Evolutionary conservation across 2,113 vertebrate species (phyloP), one percentile per base, ranked within the genome.

Genomic region (Phalacrocorax pelagicus): DNA sequence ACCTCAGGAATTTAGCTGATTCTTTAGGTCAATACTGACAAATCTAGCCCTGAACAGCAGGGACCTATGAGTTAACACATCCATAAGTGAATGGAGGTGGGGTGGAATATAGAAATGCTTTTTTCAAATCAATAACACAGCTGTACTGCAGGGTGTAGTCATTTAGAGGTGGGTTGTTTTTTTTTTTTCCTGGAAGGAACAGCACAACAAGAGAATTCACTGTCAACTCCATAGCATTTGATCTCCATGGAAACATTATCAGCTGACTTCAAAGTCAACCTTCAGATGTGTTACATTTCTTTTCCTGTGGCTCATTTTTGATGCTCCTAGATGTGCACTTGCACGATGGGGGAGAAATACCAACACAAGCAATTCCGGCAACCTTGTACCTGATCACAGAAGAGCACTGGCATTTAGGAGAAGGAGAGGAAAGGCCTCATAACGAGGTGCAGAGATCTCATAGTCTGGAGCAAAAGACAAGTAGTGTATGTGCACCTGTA

Each of bases 181-280:
- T 38, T 54, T 62, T 57, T 17, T 9, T 22, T 36, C 14, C 29
- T 55, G 38, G 63, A 75, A 92, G 34, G 36, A 77, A 84, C 80
- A 29, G n/a, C 63, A 85, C 34, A 74, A 52, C 3, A 5, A 63
- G 61, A 86, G 69, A 87, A 89, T 92, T 88, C 61, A 58, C n/a
- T 92, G 69, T 94, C 65, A 83, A 51, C 38, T 49, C 47, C 52
- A 85, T 61, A 84, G 79, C 55, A 83, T 94, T 96, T 94, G 78
- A 97, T 97, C 92, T 86, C 97, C 86, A 97, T 96, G 94, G 97
- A 96, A 97, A 97, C 94, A 71, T 81, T 69, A 87, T 47, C 67
- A 92, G 84, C 86, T 88, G 86, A 91, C 96, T 97, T 96, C 92
- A 96, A 94, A 97, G 91, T 82, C 90, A 91, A 34, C 90, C 93